These are phyloP conservation scores for Spilogale gracilis DNA, from an alignment of 2,113 vertebrate species.

Conservation along the genomic window DNA sequence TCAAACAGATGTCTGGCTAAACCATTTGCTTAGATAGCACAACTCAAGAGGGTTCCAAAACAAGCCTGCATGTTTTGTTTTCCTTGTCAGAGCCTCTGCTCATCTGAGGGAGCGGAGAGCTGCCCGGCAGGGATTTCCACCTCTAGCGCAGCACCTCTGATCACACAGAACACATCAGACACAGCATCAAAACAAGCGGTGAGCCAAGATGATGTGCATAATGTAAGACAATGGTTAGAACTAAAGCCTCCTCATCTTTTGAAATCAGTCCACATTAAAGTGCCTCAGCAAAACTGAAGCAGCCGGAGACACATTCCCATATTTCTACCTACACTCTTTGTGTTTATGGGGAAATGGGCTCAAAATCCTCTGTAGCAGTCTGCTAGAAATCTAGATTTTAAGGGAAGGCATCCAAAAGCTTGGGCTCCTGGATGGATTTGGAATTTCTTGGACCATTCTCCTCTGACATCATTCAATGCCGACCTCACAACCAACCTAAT, in stretches of 20 bases:
- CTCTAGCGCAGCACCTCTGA: background rate
- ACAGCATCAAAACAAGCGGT: accelerated
- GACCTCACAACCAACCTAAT: background rate
- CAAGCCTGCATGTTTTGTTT: accelerated
- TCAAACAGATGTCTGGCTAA: background rate
- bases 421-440: background rate
- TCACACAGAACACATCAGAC: accelerated
- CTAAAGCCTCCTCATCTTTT: background rate
- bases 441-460: background rate
- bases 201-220: accelerated
- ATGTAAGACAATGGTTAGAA: accelerated
- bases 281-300: accelerated
- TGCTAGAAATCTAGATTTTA: background rate
- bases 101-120: accelerated
- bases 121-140: accelerated
- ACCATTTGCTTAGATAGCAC: accelerated
- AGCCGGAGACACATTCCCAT: accelerated
- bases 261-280: background rate
- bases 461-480: background rate
- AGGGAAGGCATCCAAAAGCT: background rate
- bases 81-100: background rate
- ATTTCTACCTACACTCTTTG: background rate
- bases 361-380: background rate
- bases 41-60: too few relatives aligned
- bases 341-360: background rate